Conservation (phyloP, 2,113 vertebrate genomes). For the cattle (Bos taurus) region ARS-UCD2.0 NC_037334.1:91048001-91048500, state of each 20-base stretch:
- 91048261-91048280: rapidly evolving
- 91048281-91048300: not conserved
- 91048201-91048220: not conserved
- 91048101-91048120: not conserved
- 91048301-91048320: not conserved
- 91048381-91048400: not conserved
- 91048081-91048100: not conserved
- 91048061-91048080: not conserved
- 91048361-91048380: not conserved
- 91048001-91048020: not conserved
- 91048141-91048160: not conserved
- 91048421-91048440: not conserved
- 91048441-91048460: not conserved
- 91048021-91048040: not conserved
- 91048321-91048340: not conserved
- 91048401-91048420: not conserved
- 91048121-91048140: not conserved
- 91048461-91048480: not conserved
- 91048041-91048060: not conserved
- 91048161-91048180: not conserved
- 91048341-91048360: not conserved
- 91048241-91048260: not conserved
- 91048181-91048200: not conserved
- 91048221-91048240: not conserved
- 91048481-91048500: not conserved